A percentile compares a stretch with the other conserved stretches of the same genome.
These are phyloP conservation scores for Drosophila affinis DNA, from an alignment of 2,888 invertebrate species.

Conservation along the genomic window DNA sequence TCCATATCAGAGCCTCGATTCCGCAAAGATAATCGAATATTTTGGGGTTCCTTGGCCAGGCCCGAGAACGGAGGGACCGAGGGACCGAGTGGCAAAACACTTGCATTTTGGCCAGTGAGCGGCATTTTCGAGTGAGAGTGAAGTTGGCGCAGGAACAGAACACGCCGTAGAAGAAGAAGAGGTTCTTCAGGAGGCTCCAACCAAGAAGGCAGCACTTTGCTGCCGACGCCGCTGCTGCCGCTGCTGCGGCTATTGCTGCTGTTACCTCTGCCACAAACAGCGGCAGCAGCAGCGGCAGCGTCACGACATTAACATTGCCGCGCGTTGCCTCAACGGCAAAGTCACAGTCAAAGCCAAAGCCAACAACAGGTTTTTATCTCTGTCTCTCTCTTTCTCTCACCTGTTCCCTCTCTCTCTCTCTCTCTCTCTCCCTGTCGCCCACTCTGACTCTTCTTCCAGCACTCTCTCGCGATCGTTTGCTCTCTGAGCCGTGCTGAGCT, in stretches of 20 bases:
- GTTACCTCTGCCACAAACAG: slow-evolving; percentile 27
- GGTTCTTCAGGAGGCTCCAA: slow-evolving; percentile 51
- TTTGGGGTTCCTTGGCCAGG: not conserved
- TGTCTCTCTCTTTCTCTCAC: slow-evolving; percentile 29
- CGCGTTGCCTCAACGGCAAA: slow-evolving; percentile 65
- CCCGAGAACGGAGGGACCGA: not conserved
- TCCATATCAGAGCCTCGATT: not conserved
- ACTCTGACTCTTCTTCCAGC: slow-evolving; percentile 10
- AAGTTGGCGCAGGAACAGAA: slow-evolving; percentile 71
- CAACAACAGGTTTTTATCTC: slow-evolving; percentile 66
- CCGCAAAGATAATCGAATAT: not conserved
- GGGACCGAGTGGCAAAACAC: slow-evolving; percentile 61
- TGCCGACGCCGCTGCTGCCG: slow-evolving; percentile 4
- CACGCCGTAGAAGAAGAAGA: slow-evolving; percentile 39
- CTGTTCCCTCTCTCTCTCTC: slow-evolving; percentile 13
- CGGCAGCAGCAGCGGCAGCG: slow-evolving; percentile 31
- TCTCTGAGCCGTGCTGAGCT: slow-evolving; percentile 3
- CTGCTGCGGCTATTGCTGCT: slow-evolving; percentile 3
- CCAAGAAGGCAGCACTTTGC: slow-evolving; percentile 23
- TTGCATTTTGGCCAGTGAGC: slow-evolving; percentile 69
- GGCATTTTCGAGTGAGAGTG: slow-evolving; percentile 75
- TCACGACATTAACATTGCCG: slow-evolving; percentile 41
- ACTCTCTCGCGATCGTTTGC: slow-evolving; percentile 20
- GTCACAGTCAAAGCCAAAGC: slow-evolving; percentile 80
- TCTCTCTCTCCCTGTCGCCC: slow-evolving; percentile 16